These are phyloP conservation scores for Falco rusticolus DNA, from an alignment of 2,797 vertebrate species.

Conservation along the genomic window DNA sequence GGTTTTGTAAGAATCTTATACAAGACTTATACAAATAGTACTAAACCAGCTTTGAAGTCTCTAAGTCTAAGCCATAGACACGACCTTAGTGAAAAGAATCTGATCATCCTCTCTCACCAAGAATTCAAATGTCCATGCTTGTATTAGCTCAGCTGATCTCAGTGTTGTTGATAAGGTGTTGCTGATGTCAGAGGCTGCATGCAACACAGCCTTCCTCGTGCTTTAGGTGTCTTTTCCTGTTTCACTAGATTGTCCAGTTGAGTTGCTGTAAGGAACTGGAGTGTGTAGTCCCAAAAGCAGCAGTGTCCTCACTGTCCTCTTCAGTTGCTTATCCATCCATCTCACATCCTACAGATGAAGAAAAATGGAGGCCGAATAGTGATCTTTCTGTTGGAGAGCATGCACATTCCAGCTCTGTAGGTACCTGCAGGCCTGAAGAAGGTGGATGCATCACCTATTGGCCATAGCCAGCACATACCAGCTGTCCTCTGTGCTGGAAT, in stretches of 20 bases:
- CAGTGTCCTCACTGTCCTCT: background rate
- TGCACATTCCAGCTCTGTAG: background rate
- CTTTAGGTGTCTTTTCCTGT: background rate
- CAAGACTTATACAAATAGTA: background rate
- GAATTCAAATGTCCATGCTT: accelerated
- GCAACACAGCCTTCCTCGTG: background rate
- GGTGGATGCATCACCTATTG: background rate
- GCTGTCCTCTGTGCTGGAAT: background rate
- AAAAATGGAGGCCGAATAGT: background rate
- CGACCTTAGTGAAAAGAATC: background rate
- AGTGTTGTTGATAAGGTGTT: background rate
- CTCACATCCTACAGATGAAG: background rate
- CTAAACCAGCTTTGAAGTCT: background rate
- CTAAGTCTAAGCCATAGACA: background rate
- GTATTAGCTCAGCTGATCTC: background rate
- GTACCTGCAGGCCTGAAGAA: background rate
- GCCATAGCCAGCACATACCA: background rate
- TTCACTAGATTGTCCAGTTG: background rate
- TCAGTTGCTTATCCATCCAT: background rate
- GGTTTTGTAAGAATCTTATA: background rate
- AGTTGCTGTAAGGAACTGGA: background rate
- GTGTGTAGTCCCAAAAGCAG: background rate
- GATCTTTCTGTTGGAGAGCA: background rate
- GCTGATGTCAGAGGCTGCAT: background rate
- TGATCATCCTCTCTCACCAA: background rate